Base-by-base conservation (phyloP, 2,113 vertebrate genomes). In the Noturus placidus region DNA sequence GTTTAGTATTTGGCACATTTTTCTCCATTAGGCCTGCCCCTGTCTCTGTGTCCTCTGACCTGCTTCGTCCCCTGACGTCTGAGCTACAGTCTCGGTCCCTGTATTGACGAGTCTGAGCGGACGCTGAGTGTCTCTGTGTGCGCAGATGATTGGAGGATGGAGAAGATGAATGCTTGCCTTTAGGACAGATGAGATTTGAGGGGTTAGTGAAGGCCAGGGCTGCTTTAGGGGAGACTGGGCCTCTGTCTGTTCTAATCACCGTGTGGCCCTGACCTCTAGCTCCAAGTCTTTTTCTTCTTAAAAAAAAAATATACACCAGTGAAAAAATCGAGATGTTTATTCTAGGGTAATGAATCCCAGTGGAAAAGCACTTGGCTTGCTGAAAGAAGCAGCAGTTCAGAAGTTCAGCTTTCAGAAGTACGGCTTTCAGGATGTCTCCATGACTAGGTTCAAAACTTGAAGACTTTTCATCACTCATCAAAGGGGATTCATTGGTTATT, bases 21-120 rank as follows among this genome's bases (percentile, higher is more conserved):
- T 82, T 77, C 77, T 84, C 90, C 87, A 90, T 77, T 85, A 81
- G 72, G n/a, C 77, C 61, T 88, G 86, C 87, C 86, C 88, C 82
- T 52, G 59, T 83, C 69, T 87, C 69, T 78, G 86, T 89, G 89
- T 92, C 89, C 87, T 92, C 87, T 90, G 88, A 89, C 87, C 88
- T 80, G 67, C 82, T 83, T 83, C 77, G 61, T 57, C 70, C 88
- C 56, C 30, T 85, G 84, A 78, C 72, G 61, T 87, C 86, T 27
- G 7, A 87, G 35, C 81, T 77, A 25, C 50, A 35, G 77, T 30
- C 77, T 86, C 85, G 5, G 80, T 59, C 80, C 76, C 67, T 70
- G 56, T 42, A 91, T 27, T 70, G 84, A 46, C 63, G 27, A 77
- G 87, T 61, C 50, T 38, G 22, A 82, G 61, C 42, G 82, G 46